phyloP scores from a whole-genome alignment of 1,140 invertebrate species.

The Halotydeus destructor region DNA sequence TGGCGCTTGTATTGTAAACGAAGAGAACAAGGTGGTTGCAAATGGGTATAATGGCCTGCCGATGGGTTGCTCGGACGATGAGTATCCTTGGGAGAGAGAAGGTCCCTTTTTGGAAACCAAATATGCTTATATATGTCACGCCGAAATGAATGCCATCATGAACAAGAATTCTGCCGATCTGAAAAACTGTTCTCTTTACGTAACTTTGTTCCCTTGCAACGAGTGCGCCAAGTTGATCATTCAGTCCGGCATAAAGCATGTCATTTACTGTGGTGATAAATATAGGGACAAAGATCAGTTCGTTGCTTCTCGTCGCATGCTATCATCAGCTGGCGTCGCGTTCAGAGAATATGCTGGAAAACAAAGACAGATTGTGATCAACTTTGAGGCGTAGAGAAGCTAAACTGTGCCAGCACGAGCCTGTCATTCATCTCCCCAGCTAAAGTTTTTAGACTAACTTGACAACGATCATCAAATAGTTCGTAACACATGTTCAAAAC shows the following conservation, averaged over 20 bases:
- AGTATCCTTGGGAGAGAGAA: conserved; percentile 55
- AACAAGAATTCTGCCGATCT: conserved; percentile 64
- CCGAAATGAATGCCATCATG: conserved; percentile 86
- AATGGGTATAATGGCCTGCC: conserved; percentile 95
- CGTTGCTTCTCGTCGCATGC: conserved; percentile 50
- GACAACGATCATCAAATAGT: no score
- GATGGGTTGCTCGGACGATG: conserved; percentile 58
- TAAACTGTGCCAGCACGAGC: no score
- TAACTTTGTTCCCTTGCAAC: conserved; percentile 71
- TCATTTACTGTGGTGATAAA: conserved; percentile 63
- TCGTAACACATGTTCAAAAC: no score
- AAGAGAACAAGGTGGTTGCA: conserved; percentile 69
- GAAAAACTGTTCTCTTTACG: conserved; percentile 54
- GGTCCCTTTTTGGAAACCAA: conserved; percentile 43
- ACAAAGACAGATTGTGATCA: conserved; percentile 38
- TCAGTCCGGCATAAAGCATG: conserved; percentile 58
- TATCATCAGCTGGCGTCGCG: conserved; percentile 45
- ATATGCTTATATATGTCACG: conserved; percentile 66
- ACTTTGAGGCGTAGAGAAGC: no score
- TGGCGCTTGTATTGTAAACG: conserved; percentile 73
- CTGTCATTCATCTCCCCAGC: no score
- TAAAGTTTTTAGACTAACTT: no score
- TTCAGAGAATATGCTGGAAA: conserved; percentile 46
- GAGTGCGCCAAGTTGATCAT: conserved; percentile 95
- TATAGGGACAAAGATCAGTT: conserved; percentile 40